Base-by-base conservation (phyloP, 2,113 vertebrate genomes). In the Tautogolabrus adspersus region DNA sequence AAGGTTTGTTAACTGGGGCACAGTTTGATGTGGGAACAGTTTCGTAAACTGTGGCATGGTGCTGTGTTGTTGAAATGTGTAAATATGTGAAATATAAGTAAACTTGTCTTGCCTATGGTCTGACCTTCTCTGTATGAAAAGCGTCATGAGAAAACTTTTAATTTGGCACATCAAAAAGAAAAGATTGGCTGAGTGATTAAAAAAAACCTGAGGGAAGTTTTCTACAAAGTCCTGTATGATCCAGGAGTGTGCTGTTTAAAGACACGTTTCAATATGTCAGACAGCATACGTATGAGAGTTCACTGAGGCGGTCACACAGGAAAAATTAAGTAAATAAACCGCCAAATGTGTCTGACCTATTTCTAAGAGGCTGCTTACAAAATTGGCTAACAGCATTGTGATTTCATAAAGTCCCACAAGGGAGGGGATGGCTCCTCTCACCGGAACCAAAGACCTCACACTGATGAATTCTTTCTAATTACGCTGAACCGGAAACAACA, bases 181-280 rank as follows among this genome's bases (percentile, higher is more conserved):
- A 47, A 16, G 30, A 13, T 47, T 47, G 46, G 13, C 11, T 13
- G 46, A 16, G 7, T 47, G 46, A 1, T 49, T 49, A 16, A 18
- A 2, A 13, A 13, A 12, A 15, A 3, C 15, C 5, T 34, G 30
- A 34, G 30, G 4, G 30, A 34, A 34, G 30, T 34, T 34, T 34
- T 34, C 30, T 34, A 34, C 30, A 34, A 6, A 34, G 30, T 34
- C 44, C 13, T 15, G 13, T 46, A 12, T 46, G 12, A 11, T 42
- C 40, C 11, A 42, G 40, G 3, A 1, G 40, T 42, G 40, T 42
- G 40, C 40, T 6, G 40, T 42, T 11, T 42, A 2, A 19, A 21
- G 44, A 67, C 55, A 46, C n/a, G 19, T 56, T 61, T 47, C 76
- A 84, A 71, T 75, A 75, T 72, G 69, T 60, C 65, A 62, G 66